A percentile compares a stretch with the other conserved stretches of the same genome.
phyloP scores from a whole-genome alignment of 2,797 vertebrate genomes.

The Sebastes trivittatus region DNA sequence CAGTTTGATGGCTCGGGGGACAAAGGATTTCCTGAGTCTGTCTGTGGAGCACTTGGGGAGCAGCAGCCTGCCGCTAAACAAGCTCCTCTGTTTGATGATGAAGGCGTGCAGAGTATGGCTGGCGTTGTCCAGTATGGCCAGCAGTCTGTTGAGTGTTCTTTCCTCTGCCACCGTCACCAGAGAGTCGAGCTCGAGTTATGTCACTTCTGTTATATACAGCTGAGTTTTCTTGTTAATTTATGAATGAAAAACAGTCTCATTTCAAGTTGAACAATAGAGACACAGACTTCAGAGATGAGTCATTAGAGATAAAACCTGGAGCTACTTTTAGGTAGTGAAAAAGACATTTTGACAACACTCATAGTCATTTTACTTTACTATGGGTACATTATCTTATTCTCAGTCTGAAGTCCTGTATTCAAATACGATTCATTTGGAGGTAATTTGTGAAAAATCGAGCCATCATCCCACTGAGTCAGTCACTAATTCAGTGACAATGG shows the following conservation, averaged over 20 bases:
- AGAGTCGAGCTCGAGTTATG: not conserved
- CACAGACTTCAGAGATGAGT: not conserved
- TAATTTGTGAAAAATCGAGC: not conserved
- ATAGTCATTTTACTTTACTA: not conserved
- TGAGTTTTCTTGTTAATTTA: not conserved
- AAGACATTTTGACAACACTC: not conserved
- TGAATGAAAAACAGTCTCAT: not conserved
- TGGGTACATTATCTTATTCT: not conserved
- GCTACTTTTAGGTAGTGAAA: not conserved
- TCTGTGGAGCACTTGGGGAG: no score
- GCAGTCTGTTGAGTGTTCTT: no score
- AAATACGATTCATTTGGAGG: not conserved
- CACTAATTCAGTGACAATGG: constrained; percentile 8
- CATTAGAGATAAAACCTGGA: not conserved
- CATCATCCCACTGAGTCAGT: constrained; percentile 2
- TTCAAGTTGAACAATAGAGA: not conserved
- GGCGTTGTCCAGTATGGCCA: no score
- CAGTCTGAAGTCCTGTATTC: not conserved
- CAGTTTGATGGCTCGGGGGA: no score
- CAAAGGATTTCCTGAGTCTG: no score
- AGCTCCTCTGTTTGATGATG: no score
- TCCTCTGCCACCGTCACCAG: no score
- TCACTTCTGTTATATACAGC: not conserved
- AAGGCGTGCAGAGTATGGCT: no score
- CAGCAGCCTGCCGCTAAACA: no score